Percentiles rank a stretch among this genome's conserved stretches.
These are phyloP conservation scores for Benthosema pterotum DNA, from an alignment of 2,797 vertebrate genomes.

Conservation along the genomic window DNA sequence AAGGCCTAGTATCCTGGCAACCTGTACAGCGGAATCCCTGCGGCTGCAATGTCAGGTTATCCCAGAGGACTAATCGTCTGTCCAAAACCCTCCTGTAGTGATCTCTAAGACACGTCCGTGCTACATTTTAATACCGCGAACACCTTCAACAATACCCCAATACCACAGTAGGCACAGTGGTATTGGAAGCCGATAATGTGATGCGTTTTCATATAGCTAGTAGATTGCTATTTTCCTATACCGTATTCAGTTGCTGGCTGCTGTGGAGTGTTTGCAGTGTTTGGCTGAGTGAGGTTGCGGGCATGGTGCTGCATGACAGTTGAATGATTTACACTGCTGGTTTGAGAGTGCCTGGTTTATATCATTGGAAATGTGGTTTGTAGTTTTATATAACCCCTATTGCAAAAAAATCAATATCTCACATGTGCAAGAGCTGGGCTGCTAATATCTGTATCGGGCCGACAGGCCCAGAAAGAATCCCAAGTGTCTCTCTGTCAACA, in stretches of 20 bases:
- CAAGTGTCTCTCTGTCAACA: no score
- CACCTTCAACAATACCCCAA: no score
- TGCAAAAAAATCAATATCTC: not conserved
- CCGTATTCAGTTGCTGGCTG: slow-evolving; percentile 1
- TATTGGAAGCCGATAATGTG: no score
- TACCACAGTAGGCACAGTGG: no score
- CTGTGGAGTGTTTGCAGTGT: not conserved
- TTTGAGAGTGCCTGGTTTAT: not conserved
- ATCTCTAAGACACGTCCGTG: slow-evolving; percentile 56
- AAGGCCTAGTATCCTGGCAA: slow-evolving; percentile 62
- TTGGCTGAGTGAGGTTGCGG: not conserved
- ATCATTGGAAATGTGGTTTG: not conserved
- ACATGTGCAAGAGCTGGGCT: not conserved
- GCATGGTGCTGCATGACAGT: not conserved
- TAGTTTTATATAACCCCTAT: not conserved
- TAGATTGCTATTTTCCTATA: not conserved
- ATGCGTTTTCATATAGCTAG: no score
- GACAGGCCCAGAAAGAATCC: no score
- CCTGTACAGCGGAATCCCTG: slow-evolving; percentile 45
- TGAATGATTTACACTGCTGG: not conserved
- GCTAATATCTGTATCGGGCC: no score
- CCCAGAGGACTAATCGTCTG: slow-evolving; percentile 31
- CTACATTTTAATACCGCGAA: slow-evolving; percentile 30
- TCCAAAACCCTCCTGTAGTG: slow-evolving; percentile 35
- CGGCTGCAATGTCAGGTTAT: slow-evolving; percentile 39